A percentile compares a stretch with the other conserved stretches of the same genome.
These are phyloP conservation scores for Stomorhina lunata DNA, from an alignment of 2,888 invertebrate genomes.

Conservation along the genomic window DNA sequence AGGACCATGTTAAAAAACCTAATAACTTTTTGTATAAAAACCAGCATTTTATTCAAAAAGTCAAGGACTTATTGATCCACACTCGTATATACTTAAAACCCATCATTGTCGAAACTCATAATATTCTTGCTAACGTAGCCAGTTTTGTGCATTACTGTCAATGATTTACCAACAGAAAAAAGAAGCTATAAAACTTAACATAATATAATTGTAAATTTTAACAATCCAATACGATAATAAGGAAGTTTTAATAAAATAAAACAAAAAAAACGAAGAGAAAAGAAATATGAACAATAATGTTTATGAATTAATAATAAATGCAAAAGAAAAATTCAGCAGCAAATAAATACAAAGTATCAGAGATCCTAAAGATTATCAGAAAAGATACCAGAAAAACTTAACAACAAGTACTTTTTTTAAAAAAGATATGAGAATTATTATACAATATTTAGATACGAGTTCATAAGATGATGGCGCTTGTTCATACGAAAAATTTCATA, in stretches of 20 bases:
- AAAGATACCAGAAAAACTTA: slow-evolving; percentile 15
- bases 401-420: neutral
- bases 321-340: neutral
- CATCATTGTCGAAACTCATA: neutral
- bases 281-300: neutral
- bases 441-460: neutral
- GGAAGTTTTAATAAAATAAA: slow-evolving; percentile 21
- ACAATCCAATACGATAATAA: neutral
- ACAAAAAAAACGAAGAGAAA: neutral
- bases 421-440: neutral
- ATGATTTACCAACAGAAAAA: neutral
- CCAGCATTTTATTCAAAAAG: no score
- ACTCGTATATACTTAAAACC: no score
- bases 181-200: neutral
- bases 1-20: no score
- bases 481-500: slow-evolving; percentile 54
- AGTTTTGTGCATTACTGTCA: neutral
- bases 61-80: no score
- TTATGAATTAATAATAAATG: slow-evolving; percentile 7
- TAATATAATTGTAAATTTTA: slow-evolving; percentile 46
- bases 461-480: slow-evolving; percentile 62
- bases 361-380: slow-evolving; percentile 14
- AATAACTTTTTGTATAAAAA: no score
- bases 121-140: neutral
- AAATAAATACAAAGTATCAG: neutral